These are phyloP conservation scores for Rhagium mordax DNA, from an alignment of 2,888 invertebrate species.

Conservation along the genomic window DNA sequence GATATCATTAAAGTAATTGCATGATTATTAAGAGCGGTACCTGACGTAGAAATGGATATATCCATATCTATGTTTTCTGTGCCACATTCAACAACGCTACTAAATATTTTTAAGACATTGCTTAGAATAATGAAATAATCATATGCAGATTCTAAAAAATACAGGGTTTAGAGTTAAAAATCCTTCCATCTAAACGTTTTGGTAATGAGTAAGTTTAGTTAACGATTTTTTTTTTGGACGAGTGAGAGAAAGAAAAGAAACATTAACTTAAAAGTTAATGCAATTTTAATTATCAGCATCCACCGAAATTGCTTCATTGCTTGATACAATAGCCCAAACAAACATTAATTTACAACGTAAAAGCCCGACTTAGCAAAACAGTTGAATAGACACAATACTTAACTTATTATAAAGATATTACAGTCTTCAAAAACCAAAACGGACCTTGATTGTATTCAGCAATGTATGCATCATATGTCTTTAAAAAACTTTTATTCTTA, in stretches of 20 bases:
- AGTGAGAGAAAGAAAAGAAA: no score
- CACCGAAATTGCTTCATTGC: not conserved
- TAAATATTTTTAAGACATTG: no score
- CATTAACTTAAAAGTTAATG: not conserved
- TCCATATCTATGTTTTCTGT: not conserved
- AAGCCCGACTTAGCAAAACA: constrained; percentile 22
- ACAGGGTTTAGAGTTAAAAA: no score
- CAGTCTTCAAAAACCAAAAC: constrained; percentile 35
- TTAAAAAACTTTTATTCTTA: constrained; percentile 42
- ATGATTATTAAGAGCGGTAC: not conserved
- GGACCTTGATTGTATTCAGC: constrained; percentile 39
- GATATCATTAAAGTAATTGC: constrained; percentile 5
- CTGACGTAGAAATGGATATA: not conserved
- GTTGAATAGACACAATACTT: constrained; percentile 24
- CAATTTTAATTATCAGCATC: not conserved
- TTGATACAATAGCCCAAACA: constrained; percentile 28
- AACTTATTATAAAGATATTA: constrained; percentile 44
- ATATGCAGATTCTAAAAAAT: no score
- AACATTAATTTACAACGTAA: constrained; percentile 32
- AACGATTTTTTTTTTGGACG: no score
- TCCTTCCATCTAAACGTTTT: no score
- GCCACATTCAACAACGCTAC: not conserved
- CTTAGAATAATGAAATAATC: not conserved
- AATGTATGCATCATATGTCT: constrained; percentile 36
- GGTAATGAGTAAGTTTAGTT: no score